Evolutionary conservation across 2,797 vertebrate species (phyloP).

Genomic region (Hydrolagus colliei): DNA sequence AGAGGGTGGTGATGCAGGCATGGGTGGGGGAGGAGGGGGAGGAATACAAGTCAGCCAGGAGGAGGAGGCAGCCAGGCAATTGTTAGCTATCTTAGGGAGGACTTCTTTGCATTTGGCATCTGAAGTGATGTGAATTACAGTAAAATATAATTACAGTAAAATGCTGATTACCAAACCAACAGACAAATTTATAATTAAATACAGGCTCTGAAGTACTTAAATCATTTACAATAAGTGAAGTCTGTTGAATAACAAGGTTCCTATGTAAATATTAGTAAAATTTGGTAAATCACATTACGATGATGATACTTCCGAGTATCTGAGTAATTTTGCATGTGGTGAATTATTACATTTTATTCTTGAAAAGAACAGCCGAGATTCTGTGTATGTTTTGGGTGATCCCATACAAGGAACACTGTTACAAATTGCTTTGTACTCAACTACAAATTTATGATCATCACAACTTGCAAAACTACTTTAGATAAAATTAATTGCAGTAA

Average conservation of each 20-base stretch:
- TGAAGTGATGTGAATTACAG: too few relatives aligned
- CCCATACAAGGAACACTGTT: background rate
- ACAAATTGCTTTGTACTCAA: background rate
- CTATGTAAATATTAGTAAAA: background rate
- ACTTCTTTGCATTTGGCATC: too few relatives aligned
- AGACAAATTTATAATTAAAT: background rate
- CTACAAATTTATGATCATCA: too few relatives aligned
- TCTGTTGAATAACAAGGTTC: background rate
- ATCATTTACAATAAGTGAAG: background rate
- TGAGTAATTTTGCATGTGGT: background rate
- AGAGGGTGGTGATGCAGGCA: too few relatives aligned
- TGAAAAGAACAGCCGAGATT: background rate
- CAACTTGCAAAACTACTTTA: too few relatives aligned
- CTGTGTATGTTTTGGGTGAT: background rate
- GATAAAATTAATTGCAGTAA: background rate
- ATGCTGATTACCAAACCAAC: too few relatives aligned
- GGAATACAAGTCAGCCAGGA: accelerated
- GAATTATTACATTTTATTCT: background rate
- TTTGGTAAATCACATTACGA: too few relatives aligned
- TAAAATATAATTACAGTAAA: too few relatives aligned
- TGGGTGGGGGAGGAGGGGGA: too few relatives aligned
- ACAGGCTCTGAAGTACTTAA: background rate
- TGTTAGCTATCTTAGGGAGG: too few relatives aligned
- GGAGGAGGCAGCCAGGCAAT: background rate
- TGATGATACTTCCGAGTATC: too few relatives aligned